Percentiles rank a stretch among this genome's conserved stretches.
phyloP scores from a whole-genome alignment of 2,113 vertebrate genomes.

The Psettodes erumei region DNA sequence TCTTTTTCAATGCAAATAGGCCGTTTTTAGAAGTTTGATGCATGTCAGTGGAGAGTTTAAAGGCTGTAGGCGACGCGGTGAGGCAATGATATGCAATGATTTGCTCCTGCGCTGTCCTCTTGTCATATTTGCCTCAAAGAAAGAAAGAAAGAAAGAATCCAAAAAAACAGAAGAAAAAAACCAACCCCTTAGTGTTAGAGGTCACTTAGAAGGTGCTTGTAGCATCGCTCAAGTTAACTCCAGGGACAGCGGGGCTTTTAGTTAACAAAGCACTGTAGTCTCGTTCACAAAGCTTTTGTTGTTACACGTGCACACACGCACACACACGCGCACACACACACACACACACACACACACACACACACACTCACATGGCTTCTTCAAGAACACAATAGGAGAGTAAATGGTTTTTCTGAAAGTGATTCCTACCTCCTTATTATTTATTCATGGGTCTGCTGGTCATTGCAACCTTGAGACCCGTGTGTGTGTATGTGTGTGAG shows the following conservation, averaged over 20 bases:
- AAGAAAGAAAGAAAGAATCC: constrained; percentile 2
- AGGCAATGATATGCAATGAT: constrained; percentile 7
- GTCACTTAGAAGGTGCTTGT: constrained; percentile 67
- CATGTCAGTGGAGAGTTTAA: neutral
- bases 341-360: constrained; percentile 46
- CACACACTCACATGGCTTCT: constrained; percentile 55
- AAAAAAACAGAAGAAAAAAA: neutral
- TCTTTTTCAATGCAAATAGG: neutral
- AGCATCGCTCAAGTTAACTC: constrained; percentile 64
- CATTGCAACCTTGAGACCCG: constrained; percentile 84
- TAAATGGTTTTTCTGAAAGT: constrained; percentile 86
- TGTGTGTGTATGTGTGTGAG: constrained; percentile 44
- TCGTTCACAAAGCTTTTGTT: constrained; percentile 71
- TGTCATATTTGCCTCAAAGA: constrained; percentile 10
- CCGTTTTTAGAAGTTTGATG: neutral
- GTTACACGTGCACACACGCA: constrained; percentile 41
- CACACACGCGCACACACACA: constrained; percentile 28
- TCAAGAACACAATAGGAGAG: constrained; percentile 82
- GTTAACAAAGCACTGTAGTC: constrained; percentile 73
- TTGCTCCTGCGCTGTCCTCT: neutral
- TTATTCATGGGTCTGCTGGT: constrained; percentile 87
- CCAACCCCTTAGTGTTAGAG: constrained; percentile 42
- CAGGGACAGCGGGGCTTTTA: constrained; percentile 64
- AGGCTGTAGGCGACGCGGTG: neutral
- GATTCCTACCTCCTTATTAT: constrained; percentile 84